Evolutionary conservation across 2,888 invertebrate genomes (phyloP).

Genomic region (Hemicrepidius hirtus): DNA sequence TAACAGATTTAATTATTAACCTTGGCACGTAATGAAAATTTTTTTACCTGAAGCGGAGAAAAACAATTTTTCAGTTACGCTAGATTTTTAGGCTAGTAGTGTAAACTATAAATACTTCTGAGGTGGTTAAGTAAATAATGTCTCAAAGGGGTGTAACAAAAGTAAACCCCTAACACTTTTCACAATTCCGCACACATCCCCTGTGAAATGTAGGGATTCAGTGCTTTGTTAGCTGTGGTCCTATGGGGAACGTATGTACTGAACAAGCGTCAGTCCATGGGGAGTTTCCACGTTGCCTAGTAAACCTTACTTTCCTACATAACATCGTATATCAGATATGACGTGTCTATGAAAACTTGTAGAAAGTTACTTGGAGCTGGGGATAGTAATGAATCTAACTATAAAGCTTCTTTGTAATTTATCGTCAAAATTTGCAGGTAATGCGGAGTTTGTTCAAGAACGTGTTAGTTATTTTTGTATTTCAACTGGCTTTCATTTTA

Average conservation of each 20-base stretch:
- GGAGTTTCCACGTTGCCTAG: constrained; percentile 24
- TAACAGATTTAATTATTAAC: no score
- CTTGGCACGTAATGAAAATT: no score
- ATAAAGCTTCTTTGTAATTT: not conserved
- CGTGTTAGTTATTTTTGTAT: not conserved
- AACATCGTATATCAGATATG: constrained; percentile 27
- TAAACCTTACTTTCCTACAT: constrained; percentile 29
- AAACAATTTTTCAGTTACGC: no score
- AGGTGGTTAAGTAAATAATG: not conserved
- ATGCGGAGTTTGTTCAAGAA: not conserved
- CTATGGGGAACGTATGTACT: constrained; percentile 20
- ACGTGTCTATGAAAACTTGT: constrained; percentile 15
- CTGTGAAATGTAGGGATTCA: constrained; percentile 34
- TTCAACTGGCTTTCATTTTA: no score
- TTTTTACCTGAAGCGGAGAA: no score
- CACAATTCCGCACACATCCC: constrained; percentile 29
- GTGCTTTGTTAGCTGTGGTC: constrained; percentile 32
- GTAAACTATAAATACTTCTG: not conserved
- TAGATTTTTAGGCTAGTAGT: no score
- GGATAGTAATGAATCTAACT: constrained; percentile 10
- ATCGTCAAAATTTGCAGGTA: constrained; percentile 5
- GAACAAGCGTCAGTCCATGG: constrained; percentile 27
- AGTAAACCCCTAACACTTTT: constrained; percentile 29
- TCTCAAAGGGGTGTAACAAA: not conserved
- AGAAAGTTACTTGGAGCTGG: not conserved